A percentile compares a stretch with the other conserved stretches of the same genome.
Evolutionary conservation across 2,113 vertebrate species (phyloP).

Genomic region (cattle (Bos taurus)): ARS-UCD2.0 NC_037328.1:23132501-23133000

Average conservation of each 20-base stretch:
- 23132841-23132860: neutral
- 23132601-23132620: neutral
- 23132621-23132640: neutral
- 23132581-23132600: neutral
- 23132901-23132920: neutral
- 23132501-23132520: neutral
- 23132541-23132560: neutral
- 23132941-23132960: neutral
- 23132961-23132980: neutral
- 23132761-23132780: neutral
- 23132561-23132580: fast-evolving
- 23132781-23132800: neutral
- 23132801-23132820: neutral
- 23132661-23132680: neutral
- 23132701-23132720: neutral
- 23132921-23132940: neutral
- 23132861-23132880: neutral
- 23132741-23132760: neutral
- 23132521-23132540: neutral
- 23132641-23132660: neutral
- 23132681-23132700: neutral
- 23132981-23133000: neutral
- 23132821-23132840: neutral
- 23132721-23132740: neutral
- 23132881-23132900: neutral